Base-by-base conservation (phyloP, 1,140 invertebrate species). In the Listronotus bonariensis region DNA sequence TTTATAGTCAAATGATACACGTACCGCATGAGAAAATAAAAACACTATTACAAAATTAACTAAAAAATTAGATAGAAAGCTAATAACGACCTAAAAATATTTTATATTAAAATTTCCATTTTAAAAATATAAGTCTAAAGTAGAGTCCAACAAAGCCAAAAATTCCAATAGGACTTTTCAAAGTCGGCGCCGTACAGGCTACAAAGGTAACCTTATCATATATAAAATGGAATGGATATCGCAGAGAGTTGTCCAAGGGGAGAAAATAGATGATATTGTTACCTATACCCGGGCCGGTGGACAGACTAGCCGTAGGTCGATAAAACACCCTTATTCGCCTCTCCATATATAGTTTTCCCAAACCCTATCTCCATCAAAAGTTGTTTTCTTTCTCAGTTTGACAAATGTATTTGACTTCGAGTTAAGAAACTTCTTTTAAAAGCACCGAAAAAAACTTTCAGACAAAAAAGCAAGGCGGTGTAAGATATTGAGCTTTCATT, bases 261-360 rank as follows among this genome's bases (percentile, higher is more conserved):
- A 56, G 43, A 66, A 68, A 68, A 64, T 67, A 65, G 68, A 71
- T 71, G 71, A 73, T 73, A 73, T 73, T 71, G 71, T 73, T 73
- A 73, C 71, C 71, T 72, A 70, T 52, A 67, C 57, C 68, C 61
- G 53, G 68, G 60, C 68, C 69, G 67, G 69, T 67, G 70, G 68
- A 40, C 68, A 65, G 65, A 46, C 56, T 53, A 60, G 57, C 49
- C 65, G n/a, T 61, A 64, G 65, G 65, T 62, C 65, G 68, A 71
- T 73, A 73, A 70, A 70, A 59, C 61, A 12, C 64, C 58, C 57
- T 48, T 38, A 46, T 53, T 54, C 59, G 48, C 57, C 32, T 71
- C 55, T 48, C 51, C 61, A 53, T 62, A 65, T 54, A 66, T 46
- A 59, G 17, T 57, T 66, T 56, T 55, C 32, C 41, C 17, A 46